phyloP scores from a whole-genome alignment of 2,797 vertebrate genomes.

The Myiothlypis chrysogaster region DNA sequence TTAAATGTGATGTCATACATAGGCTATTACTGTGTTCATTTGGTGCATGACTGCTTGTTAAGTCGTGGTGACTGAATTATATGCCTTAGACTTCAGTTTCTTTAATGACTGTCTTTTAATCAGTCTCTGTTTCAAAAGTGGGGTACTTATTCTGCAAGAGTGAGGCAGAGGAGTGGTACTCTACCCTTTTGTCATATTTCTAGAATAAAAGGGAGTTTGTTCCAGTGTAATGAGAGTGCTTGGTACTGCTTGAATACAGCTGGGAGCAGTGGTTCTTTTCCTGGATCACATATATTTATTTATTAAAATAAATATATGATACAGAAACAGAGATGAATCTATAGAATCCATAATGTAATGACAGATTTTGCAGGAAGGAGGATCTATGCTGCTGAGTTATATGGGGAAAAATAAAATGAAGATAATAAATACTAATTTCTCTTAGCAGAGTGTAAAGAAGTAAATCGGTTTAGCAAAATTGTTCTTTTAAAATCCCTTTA shows the following conservation, averaged over 20 bases:
- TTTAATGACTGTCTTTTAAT: neutral
- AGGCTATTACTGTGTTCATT: neutral
- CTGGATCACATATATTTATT: neutral
- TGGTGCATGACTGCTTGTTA: neutral
- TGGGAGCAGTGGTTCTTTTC: neutral
- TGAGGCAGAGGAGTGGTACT: neutral
- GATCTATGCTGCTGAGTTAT: neutral
- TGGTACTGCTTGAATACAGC: neutral
- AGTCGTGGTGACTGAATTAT: neutral
- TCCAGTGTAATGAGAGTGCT: neutral
- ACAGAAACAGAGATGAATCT: neutral
- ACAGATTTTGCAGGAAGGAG: neutral
- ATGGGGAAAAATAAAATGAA: neutral
- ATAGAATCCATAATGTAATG: neutral
- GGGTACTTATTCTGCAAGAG: neutral
- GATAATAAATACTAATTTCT: neutral
- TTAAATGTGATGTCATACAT: neutral
- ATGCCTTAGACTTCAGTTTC: neutral
- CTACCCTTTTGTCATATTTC: neutral
- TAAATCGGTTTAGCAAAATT: neutral
- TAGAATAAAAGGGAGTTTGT: neutral
- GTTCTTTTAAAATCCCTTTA: neutral
- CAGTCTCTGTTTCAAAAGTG: neutral
- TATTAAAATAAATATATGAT: neutral
- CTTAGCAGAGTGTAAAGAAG: neutral